Evolutionary conservation across 2,113 vertebrate species (phyloP).

Genomic region (Cryptomyrus ogoouensis): DNA sequence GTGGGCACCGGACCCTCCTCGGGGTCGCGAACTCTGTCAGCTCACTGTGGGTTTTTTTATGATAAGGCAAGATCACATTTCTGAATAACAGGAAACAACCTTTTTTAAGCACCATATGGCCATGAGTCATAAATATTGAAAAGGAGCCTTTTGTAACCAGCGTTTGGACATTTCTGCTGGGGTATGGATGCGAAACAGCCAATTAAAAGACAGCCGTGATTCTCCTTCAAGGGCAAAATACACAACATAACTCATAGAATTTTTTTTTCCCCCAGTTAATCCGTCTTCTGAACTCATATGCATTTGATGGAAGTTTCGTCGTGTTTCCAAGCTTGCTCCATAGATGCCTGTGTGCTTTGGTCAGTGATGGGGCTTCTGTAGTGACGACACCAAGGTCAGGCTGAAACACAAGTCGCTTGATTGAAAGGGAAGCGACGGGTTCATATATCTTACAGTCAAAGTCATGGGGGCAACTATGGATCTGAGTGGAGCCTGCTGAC

Average conservation of each 20-base stretch:
- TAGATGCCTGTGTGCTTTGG: background rate
- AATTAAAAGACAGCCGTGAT: background rate
- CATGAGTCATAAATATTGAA: background rate
- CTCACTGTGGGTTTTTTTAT: background rate
- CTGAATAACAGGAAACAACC: background rate
- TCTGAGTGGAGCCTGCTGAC: conserved; percentile 26
- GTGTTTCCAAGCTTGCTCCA: background rate
- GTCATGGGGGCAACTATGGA: conserved; percentile 26
- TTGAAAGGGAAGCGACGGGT: background rate
- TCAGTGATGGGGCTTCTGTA: background rate
- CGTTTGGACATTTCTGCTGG: background rate
- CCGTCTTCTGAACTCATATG: background rate
- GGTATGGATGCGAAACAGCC: background rate
- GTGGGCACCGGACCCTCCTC: background rate
- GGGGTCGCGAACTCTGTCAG: background rate
- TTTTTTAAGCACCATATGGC: background rate
- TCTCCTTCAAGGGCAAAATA: background rate
- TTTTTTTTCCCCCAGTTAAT: background rate
- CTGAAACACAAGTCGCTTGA: background rate
- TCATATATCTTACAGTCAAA: conserved; percentile 28
- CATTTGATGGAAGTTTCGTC: background rate
- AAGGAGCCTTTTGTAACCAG: background rate
- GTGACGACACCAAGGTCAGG: background rate
- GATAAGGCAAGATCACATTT: background rate
- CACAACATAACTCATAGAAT: background rate